Base-by-base conservation (phyloP, 2,113 vertebrate species). In the Siphamia tubifer region DNA sequence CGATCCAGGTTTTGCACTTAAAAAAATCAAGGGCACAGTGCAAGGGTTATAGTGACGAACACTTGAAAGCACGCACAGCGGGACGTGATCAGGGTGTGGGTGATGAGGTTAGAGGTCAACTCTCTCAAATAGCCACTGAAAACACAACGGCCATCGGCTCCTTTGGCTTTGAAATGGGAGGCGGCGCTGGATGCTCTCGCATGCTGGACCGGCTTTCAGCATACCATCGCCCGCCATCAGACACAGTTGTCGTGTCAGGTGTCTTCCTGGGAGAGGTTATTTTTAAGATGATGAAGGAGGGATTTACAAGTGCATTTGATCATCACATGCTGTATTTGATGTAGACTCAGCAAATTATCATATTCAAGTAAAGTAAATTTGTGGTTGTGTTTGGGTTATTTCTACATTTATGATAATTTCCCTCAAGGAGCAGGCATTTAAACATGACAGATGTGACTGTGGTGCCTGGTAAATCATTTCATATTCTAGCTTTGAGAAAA, bases 171-270 rank as follows among this genome's bases (percentile, higher is more conserved):
- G 93, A 95, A 94, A 93, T 82, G 77, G 8, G 47, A 79, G 69
- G 88, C 73, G 11, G 44, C 40, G 31, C 57, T 58, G 74, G 70
- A 68, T 31, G 35, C 57, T 36, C 70, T 76, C 35, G 68, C 67
- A 77, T 74, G 67, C 79, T 49, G 71, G 80, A 74, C 54, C 54
- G 5, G 68, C 65, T 53, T n/a, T 76, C 64, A 19, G 61, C 80
- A 84, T 87, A 30, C 87, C 82, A 66, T 5, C 86, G 77, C 74
- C 87, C 56, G 85, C 70, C 83, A 45, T 79, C 70, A 49, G 67
- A 83, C 89, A 82, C 93, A 94, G 92, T 90, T 95, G 94, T 91
- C 83, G 83, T 83, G 93, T 93, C 94, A 93, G 93, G 93, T 95
- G 94, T 90, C 83, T 84, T 81, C 87, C 70, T 47, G 4, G 70